phyloP scores from a whole-genome alignment of 2,888 invertebrate genomes.

The Eupithecia centaureata region DNA sequence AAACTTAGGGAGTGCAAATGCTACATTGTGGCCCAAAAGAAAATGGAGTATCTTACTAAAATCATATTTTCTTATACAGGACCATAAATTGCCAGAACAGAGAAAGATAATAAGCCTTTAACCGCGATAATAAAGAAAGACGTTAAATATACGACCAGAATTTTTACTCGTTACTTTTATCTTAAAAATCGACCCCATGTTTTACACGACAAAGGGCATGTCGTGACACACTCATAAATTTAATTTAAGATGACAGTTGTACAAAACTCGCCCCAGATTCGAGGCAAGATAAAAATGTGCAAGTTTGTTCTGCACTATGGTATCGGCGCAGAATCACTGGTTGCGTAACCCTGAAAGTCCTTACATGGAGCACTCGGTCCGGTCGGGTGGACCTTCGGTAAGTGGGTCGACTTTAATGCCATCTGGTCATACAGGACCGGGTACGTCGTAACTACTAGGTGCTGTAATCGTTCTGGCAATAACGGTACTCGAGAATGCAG shows the following conservation, averaged over 20 bases:
- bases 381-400: constrained; percentile 73
- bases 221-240: constrained; percentile 38
- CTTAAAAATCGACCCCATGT: constrained; percentile 26
- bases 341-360: constrained; percentile 76
- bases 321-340: constrained; percentile 44
- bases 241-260: constrained; percentile 40
- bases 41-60: background rate
- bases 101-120: background rate
- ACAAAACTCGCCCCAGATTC: constrained; percentile 43
- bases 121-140: background rate
- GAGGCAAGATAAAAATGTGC: constrained; percentile 38
- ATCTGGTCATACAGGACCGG: constrained; percentile 74
- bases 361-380: constrained; percentile 68
- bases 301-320: constrained; percentile 36
- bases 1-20: background rate
- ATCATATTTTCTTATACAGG: background rate
- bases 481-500: constrained; percentile 59
- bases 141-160: constrained; percentile 2
- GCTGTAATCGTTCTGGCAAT: constrained; percentile 59
- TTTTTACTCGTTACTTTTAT: constrained; percentile 30
- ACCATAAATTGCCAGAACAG: background rate
- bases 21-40: background rate
- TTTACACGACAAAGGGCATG: constrained; percentile 35
- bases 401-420: constrained; percentile 78
- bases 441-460: constrained; percentile 63